These are phyloP conservation scores for Apostichopus californicus DNA, from an alignment of 35 echinoderm and acorn worm species.

Conservation along the genomic window DNA sequence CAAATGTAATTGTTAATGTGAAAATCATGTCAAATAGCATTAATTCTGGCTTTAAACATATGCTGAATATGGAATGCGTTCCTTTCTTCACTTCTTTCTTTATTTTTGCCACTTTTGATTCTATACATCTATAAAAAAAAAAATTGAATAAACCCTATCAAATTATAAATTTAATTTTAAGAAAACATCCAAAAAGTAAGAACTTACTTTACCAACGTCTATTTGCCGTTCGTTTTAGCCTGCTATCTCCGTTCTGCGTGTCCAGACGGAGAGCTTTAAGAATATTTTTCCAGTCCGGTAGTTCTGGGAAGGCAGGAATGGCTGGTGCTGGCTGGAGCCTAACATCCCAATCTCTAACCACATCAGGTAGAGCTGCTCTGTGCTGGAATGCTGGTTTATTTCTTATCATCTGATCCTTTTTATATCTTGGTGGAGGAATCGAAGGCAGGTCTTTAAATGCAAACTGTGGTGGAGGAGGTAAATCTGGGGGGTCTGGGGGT, in stretches of 20 bases:
- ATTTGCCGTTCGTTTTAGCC: not conserved
- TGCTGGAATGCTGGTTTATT: too few species aligned
- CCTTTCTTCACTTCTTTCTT: too few species aligned
- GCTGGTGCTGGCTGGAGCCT: not conserved
- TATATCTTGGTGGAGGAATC: not conserved
- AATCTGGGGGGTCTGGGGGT: not conserved
- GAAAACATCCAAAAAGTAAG: too few species aligned
- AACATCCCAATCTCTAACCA: not conserved
- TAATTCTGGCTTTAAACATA: too few species aligned
- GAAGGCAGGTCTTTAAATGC: not conserved
- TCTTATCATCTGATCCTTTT: not conserved
- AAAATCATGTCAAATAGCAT: too few species aligned
- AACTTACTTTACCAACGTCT: not conserved
- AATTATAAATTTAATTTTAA: too few species aligned
- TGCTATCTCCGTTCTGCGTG: not conserved
- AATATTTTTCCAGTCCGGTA: not conserved
- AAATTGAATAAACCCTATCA: too few species aligned
- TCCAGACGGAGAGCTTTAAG: not conserved
- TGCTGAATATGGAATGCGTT: too few species aligned
- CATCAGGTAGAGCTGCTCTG: too few species aligned
- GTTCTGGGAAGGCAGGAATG: conserved; percentile 8
- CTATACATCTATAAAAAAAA: too few species aligned
- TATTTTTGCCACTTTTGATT: too few species aligned
- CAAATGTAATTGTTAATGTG: too few species aligned
- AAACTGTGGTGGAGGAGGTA: not conserved